phyloP scores from a whole-genome alignment of 1,140 invertebrate genomes.

The Berghia stephanieae region DNA sequence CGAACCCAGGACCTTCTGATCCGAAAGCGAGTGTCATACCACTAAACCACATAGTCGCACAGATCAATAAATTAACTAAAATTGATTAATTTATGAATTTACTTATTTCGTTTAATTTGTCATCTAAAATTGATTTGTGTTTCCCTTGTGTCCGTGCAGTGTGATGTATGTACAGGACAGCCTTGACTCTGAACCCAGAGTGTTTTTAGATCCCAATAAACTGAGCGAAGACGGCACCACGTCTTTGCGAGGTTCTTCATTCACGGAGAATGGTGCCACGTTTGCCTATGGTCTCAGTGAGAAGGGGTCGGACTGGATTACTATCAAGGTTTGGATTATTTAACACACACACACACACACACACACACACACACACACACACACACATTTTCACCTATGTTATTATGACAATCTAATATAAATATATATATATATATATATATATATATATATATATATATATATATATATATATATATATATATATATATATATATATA shows the following conservation, averaged over 20 bases:
- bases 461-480: background rate
- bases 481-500: too few species aligned
- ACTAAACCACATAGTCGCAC: too few species aligned
- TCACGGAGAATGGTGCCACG: slow-evolving; percentile 89
- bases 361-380: background rate
- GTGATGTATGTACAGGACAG: slow-evolving; percentile 91
- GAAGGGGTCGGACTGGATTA: slow-evolving; percentile 96
- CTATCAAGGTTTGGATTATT: slow-evolving; percentile 73
- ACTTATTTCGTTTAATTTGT: background rate
- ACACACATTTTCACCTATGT: too few species aligned
- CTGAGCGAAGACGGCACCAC: slow-evolving; percentile 94
- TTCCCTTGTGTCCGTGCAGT: slow-evolving; percentile 69
- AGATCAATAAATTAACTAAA: too few species aligned
- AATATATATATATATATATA: background rate
- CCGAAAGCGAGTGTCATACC: too few species aligned
- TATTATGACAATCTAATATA: too few species aligned
- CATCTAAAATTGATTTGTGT: background rate
- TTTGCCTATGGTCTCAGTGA: slow-evolving; percentile 91
- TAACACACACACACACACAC: too few species aligned
- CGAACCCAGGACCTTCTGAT: too few species aligned
- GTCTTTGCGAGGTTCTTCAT: slow-evolving; percentile 80
- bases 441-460: background rate
- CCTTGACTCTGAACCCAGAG: slow-evolving; percentile 79
- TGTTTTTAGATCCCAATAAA: slow-evolving; percentile 96
- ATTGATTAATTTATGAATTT: too few species aligned